Evolutionary conservation across 2,113 vertebrate species (phyloP).

Genomic region (Caranx ignobilis): DNA sequence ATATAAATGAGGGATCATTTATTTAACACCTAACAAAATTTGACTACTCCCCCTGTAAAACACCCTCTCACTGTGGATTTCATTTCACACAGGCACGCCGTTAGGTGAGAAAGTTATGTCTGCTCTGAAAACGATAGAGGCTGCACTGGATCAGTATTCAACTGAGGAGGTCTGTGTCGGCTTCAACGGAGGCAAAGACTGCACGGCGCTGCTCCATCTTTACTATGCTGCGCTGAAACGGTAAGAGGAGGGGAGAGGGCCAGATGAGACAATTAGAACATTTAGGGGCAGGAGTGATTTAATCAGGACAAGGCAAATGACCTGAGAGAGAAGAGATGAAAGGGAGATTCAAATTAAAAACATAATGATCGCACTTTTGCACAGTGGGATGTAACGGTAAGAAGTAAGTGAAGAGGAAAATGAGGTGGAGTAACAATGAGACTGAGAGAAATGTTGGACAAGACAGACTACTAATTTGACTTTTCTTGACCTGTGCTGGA

Average conservation of each 20-base stretch:
- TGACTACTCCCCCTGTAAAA: constrained; percentile 30
- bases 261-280: neutral
- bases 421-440: neutral
- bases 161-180: constrained; percentile 90
- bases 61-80: neutral
- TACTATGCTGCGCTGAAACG: constrained; percentile 90
- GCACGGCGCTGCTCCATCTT: constrained; percentile 94
- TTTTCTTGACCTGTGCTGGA: constrained; percentile 20
- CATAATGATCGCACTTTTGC: constrained; percentile 2
- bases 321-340: constrained; percentile 25
- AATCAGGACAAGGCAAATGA: constrained; percentile 39
- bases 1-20: constrained; percentile 16
- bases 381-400: constrained; percentile 20
- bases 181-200: constrained; percentile 98
- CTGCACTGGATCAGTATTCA: constrained; percentile 87
- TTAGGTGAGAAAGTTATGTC: constrained; percentile 89
- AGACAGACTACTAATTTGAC: constrained; percentile 6
- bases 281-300: neutral
- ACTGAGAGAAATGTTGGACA: constrained; percentile 5
- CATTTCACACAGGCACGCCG: constrained; percentile 82
- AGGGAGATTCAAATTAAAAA: constrained; percentile 43
- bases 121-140: constrained; percentile 89
- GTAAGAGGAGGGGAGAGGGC: constrained; percentile 71
- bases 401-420: constrained; percentile 16
- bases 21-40: neutral